Conservation (phyloP, 2,888 invertebrate genomes). For the Blastobasis adustella region DNA sequence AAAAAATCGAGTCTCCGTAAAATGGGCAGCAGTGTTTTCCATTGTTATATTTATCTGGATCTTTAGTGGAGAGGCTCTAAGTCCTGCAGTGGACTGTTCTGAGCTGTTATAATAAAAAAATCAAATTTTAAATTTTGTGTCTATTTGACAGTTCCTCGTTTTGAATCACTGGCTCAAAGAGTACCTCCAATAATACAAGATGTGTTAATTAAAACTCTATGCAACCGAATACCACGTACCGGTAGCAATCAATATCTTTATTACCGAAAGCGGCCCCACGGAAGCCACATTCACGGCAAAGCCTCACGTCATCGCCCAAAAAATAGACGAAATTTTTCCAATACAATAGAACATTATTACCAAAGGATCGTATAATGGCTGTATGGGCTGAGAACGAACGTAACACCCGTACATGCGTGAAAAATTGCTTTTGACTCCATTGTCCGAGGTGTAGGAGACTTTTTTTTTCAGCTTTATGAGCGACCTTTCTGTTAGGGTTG, state of each 20-base stretch:
- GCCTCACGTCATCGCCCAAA: conserved; percentile 2
- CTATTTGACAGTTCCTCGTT: no score
- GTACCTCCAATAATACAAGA: background rate
- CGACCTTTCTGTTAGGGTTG: conserved; percentile 6
- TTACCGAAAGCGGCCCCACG: background rate
- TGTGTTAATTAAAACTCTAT: background rate
- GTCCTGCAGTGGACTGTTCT: no score
- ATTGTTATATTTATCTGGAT: no score
- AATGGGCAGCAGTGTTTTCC: no score
- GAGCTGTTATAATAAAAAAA: no score
- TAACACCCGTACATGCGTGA: conserved; percentile 10
- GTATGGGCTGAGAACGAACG: conserved; percentile 11
- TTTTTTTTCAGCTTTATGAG: conserved; percentile 8
- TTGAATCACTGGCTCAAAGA: no score
- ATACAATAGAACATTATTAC: conserved; percentile 10
- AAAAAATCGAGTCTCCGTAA: no score
- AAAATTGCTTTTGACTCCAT: conserved; percentile 14
- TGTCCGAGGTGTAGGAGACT: conserved; percentile 6
- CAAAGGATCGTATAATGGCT: conserved; percentile 8
- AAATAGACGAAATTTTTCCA: conserved; percentile 6
- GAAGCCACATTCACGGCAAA: background rate
- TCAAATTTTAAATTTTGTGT: no score
- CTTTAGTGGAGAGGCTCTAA: no score
- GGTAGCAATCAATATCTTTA: no score
- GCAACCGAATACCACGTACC: background rate